Evolutionary conservation across 2,113 vertebrate genomes (phyloP), one percentile per base, ranked within the genome.

Genomic region (Myrmophylax atrothorax): DNA sequence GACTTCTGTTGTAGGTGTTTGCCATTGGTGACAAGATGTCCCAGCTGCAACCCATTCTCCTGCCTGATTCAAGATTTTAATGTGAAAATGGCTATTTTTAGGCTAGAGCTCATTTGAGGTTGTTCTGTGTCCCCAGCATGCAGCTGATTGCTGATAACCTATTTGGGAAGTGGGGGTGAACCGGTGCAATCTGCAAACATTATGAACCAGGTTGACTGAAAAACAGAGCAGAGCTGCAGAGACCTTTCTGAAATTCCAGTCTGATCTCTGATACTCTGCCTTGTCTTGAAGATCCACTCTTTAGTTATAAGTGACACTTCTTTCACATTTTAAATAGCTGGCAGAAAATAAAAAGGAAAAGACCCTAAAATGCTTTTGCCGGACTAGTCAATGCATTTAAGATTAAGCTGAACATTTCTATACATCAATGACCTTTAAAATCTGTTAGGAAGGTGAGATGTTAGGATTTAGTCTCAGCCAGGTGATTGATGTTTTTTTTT

Each of bases 11-110:
- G 89, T 94, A 86, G 76, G 89, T 78, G 91, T 94, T 95, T 85
- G 74, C 77, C 94, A 75, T 75, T 95, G 86, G 66, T 96, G 70
- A 74, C 90, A 97, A 93, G 88, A 89, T 94, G 86, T 58, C 85
- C 88, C 94, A 97, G 93, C n/a, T 49, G 93, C 93, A 94, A 40
- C 90, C 87, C 83, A 68, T 95, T 95, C 85, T 94, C 69, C 78
- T 0, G 10, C 20, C 77, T 68, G 83, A 89, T 88, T 96, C 93
- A 96, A 84, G 80, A 91, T 90, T 98, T 97, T 98, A 96, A 98
- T 98, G 96, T 97, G 96, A 96, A 98, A 97, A 97, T 94, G 91
- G 88, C 93, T 98, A 97, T 98, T 98, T 98, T 98, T 98, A 98
- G 97, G 82, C 62, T 82, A 67, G 72, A 91, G 93, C 94, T 97